Evolutionary conservation across 2,113 vertebrate species (phyloP), one percentile per base, ranked within the genome.

Genomic region (Eurystomus gularis): DNA sequence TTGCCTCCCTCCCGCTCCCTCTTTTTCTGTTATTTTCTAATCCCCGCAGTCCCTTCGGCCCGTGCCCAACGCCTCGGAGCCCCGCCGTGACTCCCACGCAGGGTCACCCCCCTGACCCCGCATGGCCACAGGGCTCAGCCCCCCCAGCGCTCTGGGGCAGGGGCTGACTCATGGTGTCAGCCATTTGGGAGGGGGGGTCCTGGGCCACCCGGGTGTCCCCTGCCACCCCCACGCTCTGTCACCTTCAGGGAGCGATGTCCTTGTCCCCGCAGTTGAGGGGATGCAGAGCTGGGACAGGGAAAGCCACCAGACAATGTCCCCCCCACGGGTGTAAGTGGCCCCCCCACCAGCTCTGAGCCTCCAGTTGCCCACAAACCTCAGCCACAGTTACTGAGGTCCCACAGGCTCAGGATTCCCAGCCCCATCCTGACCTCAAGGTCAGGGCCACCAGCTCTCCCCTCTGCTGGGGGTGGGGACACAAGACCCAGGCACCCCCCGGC

Each of bases 401-500:
- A 24, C 1, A 4, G 48, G 18, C 40, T 62, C 6, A 1, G 54
- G 40, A 54, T 4, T 86, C 33, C 76, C 75, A 35, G 21, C 25
- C 12, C 42, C 44, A 4, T 8, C 68, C 69, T 40, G 29, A 3
- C 20, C 9, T 35, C 29, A 19, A 9, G 39, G 31, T n/a, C 39
- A 49, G n/a, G 69, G 42, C 5, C 57, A 46, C 18, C 4, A 0
- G 49, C 51, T 42, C 49, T 28, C 81, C 55, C 37, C 29, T 62
- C n/a, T 66, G 35, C 19, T 17, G 40, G 40, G 9, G 35, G 6
- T 10, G 10, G 25, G 21, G 33, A 35, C 21, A 25, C 35, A n/a
- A 0, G 3, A 19, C n/a, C 17, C n/a, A 29, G 62, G 6, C 7
- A 6, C 49, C 51, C 33, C 15, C 17, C 1, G 0, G 17, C 23